Base-by-base conservation (phyloP, 2,888 invertebrate genomes). In the Spilosoma lubricipeda region DNA sequence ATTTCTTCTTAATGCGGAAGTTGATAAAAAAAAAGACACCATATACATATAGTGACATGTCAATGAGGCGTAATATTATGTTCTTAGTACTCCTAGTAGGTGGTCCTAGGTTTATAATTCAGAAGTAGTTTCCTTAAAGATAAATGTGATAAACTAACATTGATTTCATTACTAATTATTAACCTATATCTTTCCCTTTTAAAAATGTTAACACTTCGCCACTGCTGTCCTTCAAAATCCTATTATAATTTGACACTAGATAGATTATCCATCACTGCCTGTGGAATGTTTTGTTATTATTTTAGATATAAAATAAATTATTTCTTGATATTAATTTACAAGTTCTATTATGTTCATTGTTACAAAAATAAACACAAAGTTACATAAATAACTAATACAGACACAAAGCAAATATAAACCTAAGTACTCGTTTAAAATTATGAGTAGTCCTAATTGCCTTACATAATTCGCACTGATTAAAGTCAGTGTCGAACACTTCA, bases 401-500 rank as follows among this genome's bases (percentile, higher is more conserved):
- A 48, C 7, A 13, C 0, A 18, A 45, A 42, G 30, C 67, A 67
- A 42, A 8, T n/a, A 20, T 48, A 52, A 69, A 7, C n/a, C 33
- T 69, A 11, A 36, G 36, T 30, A 33, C 42, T 45, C 67, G 36
- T 67, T 45, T 18, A 48, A 30, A 20, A 45, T 23, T 20, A 67
- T 30, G 63, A 66, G 36, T 39, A 36, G 65, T 39, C 23, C n/a
- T 23, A 39, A 66, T 42, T 15, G 59, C 20, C 27, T 67, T 27
- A 36, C 23, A 67, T 45, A 67, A 45, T 67, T 67, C 45, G 33
- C 72, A 69, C 23, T 39, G 39, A 69, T 66, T 66, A 56, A 70
- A 65, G 66, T 73, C 42, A 52, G 65, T 30, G 39, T 45, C 52
- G 39, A 15, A 20, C 65, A 70, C 70, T 70, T 65, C 27, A 73